Evolutionary conservation across 2,888 invertebrate genomes (phyloP), one percentile per base, ranked within the genome.

Genomic region (Tubiluchus corallicola): DNA sequence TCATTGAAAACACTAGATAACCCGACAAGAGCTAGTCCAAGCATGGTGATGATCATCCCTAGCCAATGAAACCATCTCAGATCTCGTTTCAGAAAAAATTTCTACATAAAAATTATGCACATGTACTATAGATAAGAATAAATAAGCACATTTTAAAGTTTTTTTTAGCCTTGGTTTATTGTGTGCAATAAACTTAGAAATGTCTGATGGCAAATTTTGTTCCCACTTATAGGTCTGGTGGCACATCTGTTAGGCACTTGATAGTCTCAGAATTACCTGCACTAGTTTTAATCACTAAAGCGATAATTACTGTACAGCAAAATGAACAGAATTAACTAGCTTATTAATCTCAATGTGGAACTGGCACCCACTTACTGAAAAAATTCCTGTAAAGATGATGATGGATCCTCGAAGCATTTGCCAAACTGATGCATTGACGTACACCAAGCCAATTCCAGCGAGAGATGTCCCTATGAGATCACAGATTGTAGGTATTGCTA

Each of bases 391-490:
- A 52, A 59, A 59, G 39, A 59, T 57, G 37, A 59, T 58, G 43
- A 59, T 58, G 13, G 57, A 58, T 3, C 59, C 59, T 20, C 59
- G 43, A 20, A 59, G 49, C 59, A 59, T 59, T 49, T 59, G 59
- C 59, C 59, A 59, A 2, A 59, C 57, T 20, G 58, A 58, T 2
- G 57, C 59, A 53, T 59, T 56, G 4, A 59, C 56, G 51, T 58
- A 58, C 39, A 59, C 50, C 18, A 58, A 48, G 3, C 59, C 58
- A 49, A 59, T 57, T 41, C 59, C 59, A 46, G 59, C 59, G 3
- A 59, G 41, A 19, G 57, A 57, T 40, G 59, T 59, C 19, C 59
- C 59, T 17, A 58, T 42, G 17, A 58, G 45, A 47, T 58, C 59
- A 54, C 57, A 59, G 5, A 53, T 44, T 4, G 58, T 58, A 37